Conservation (phyloP, 2,797 vertebrate species). For the Cryptoblepharus egeriae region DNA sequence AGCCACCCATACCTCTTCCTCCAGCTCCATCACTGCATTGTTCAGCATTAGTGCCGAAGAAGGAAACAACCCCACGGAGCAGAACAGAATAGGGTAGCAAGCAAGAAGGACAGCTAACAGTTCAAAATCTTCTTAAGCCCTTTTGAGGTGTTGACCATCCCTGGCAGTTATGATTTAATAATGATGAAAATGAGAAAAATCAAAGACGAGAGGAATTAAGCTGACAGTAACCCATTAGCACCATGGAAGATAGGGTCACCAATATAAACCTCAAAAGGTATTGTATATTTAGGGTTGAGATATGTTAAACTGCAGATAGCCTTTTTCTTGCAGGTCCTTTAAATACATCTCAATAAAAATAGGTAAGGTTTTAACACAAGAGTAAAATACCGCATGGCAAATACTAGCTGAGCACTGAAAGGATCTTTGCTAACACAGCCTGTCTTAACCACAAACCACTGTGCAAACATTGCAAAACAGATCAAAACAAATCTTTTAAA, state of each 20-base stretch:
- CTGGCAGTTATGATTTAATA: neutral
- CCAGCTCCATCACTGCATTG: too few species aligned
- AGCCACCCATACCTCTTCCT: too few species aligned
- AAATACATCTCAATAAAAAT: slow-evolving; percentile 40
- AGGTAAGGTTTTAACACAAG: neutral
- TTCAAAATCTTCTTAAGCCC: too few species aligned
- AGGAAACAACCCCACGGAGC: too few species aligned
- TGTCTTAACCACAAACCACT: slow-evolving; percentile 58
- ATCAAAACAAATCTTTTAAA: slow-evolving; percentile 60
- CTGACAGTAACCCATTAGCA: neutral
- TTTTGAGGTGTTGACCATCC: neutral
- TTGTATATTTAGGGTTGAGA: neutral
- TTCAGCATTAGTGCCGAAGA: too few species aligned
- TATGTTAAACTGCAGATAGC: neutral
- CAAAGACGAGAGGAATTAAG: neutral
- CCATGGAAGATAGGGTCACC: neutral
- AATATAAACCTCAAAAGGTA: neutral
- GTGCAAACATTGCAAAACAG: slow-evolving; percentile 63
- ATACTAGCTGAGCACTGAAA: slow-evolving; percentile 51
- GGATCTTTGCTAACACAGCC: slow-evolving; percentile 48
- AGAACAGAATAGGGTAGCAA: too few species aligned
- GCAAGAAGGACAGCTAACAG: too few species aligned
- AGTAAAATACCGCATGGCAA: slow-evolving; percentile 42
- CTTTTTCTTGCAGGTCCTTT: neutral
- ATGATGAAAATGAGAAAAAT: neutral